phyloP scores from a whole-genome alignment of 35 echinoderm and acorn worm genomes.

The Ophiothrix spiculata region DNA sequence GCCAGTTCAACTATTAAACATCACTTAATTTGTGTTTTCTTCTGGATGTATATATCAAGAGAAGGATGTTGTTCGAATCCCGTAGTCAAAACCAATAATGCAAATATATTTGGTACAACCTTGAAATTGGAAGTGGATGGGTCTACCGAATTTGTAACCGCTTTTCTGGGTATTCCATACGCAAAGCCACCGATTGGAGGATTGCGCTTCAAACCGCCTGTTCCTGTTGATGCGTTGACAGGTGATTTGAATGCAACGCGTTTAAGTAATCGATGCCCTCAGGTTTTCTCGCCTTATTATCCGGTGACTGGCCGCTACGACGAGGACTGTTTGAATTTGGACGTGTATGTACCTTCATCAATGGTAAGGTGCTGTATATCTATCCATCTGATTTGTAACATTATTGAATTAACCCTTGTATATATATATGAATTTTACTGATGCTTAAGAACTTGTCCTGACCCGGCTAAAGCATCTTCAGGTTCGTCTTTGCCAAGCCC shows the following conservation, averaged over 20 bases:
- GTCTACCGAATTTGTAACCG: slow-evolving; percentile 23
- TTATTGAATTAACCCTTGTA: no score
- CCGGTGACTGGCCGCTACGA: not conserved
- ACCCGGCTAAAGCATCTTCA: no score
- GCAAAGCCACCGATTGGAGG: slow-evolving; percentile 66
- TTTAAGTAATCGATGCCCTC: slow-evolving; percentile 42
- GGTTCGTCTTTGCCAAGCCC: no score
- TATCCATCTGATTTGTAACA: no score
- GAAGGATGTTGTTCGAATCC: no score
- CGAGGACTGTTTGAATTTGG: slow-evolving; percentile 82
- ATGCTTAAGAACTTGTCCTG: no score
- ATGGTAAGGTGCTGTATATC: no score
- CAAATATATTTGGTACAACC: slow-evolving; percentile 4
- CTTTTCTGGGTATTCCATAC: slow-evolving; percentile 75
- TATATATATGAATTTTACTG: no score
- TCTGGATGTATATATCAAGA: no score
- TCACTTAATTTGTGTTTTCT: no score
- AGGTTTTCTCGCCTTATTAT: not conserved
- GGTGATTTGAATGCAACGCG: slow-evolving; percentile 47
- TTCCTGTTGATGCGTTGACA: slow-evolving; percentile 32
- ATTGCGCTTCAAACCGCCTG: slow-evolving; percentile 51
- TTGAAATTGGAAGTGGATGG: not conserved
- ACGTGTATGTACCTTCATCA: slow-evolving; percentile 60
- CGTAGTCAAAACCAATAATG: not conserved
- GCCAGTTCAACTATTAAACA: no score